Conservation (phyloP, 2,888 invertebrate genomes). For the Platycnemis pennipes region DNA sequence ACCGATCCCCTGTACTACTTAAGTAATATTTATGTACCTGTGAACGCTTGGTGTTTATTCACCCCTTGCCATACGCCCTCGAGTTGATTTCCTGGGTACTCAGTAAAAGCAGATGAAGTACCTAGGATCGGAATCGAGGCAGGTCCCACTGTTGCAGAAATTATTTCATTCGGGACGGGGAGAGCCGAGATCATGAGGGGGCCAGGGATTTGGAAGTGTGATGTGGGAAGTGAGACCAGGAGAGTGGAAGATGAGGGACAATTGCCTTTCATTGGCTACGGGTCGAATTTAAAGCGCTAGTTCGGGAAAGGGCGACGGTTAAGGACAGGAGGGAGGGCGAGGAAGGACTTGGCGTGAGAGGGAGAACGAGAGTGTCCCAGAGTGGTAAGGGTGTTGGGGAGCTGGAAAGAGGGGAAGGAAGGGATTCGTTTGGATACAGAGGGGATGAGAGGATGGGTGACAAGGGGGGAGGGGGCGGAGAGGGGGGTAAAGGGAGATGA, state of each 20-base stretch:
- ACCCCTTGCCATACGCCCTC: too few species aligned
- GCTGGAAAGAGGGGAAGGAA: neutral
- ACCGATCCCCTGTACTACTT: too few species aligned
- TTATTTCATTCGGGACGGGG: too few species aligned
- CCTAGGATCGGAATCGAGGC: too few species aligned
- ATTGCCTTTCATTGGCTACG: slow-evolving; percentile 45
- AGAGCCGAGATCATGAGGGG: neutral
- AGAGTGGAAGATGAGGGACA: slow-evolving; percentile 35
- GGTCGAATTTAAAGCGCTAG: slow-evolving; percentile 20
- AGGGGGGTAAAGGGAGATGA: neutral
- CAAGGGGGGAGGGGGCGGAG: neutral
- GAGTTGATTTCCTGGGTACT: too few species aligned
- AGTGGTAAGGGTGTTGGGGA: neutral
- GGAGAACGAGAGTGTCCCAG: neutral
- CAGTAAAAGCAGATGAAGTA: too few species aligned
- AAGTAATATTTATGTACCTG: too few species aligned
- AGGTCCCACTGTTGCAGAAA: too few species aligned
- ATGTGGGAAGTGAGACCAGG: neutral
- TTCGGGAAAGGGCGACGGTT: neutral
- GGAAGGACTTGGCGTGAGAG: neutral
- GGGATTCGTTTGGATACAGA: neutral
- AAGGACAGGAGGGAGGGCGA: neutral
- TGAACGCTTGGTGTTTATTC: too few species aligned
- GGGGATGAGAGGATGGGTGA: neutral
- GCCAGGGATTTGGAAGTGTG: neutral